phyloP scores from a whole-genome alignment of 2,797 vertebrate species.

The Sebastes steindachneri region DNA sequence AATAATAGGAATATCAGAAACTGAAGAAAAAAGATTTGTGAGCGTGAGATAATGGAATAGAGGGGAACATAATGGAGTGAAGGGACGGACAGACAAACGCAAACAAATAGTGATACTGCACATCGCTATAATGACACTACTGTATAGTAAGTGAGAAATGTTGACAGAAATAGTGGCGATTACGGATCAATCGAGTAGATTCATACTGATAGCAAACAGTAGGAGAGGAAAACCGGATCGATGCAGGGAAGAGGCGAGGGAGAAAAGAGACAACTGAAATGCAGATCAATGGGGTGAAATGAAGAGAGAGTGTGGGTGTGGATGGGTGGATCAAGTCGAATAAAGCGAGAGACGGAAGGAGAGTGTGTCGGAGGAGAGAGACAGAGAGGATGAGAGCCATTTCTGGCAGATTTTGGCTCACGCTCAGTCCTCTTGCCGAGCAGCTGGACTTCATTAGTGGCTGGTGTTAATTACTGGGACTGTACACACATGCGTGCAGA shows the following conservation, averaged over 20 bases:
- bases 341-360: conserved; percentile 43
- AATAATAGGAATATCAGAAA: background rate
- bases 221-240: conserved; percentile 14
- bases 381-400: conserved; percentile 64
- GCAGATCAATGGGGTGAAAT: conserved; percentile 54
- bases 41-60: background rate
- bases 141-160: background rate
- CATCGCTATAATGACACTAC: background rate
- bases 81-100: background rate
- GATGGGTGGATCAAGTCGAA: conserved; percentile 28
- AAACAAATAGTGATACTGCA: background rate
- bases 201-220: conserved; percentile 25
- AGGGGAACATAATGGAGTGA: background rate
- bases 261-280: conserved; percentile 26
- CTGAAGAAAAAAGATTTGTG: background rate
- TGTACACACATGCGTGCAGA: conserved; percentile 24
- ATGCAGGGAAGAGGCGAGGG: conserved; percentile 18
- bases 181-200: conserved; percentile 34
- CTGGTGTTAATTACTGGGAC: conserved; percentile 94
- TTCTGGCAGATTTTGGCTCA: conserved; percentile 86
- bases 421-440: conserved; percentile 86
- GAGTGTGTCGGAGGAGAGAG: conserved; percentile 25
- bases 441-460: conserved; percentile 99
- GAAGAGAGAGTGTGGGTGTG: conserved; percentile 8
- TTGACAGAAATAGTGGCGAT: conserved; percentile 21